Evolutionary conservation across 2,113 vertebrate species (phyloP).

Genomic region (Neomonachus schauinslandi): DNA sequence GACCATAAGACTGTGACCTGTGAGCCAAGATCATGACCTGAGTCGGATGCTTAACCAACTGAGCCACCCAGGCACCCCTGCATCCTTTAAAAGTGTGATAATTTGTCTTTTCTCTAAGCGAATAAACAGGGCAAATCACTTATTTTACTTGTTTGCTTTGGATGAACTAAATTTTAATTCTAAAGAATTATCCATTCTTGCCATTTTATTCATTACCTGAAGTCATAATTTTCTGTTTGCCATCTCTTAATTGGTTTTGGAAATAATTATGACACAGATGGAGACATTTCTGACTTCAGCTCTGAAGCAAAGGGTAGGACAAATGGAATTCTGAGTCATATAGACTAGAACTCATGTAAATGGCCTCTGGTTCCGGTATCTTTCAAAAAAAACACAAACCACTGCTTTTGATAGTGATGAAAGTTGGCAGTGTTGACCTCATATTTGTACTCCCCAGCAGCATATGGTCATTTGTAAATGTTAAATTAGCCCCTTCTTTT

Average conservation of each 20-base stretch:
- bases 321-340: slow-evolving; percentile 70
- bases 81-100: background rate
- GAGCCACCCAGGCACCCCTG: background rate
- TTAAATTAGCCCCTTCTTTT: background rate
- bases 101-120: slow-evolving; percentile 31
- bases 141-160: slow-evolving; percentile 51
- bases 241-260: slow-evolving; percentile 71
- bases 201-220: slow-evolving; percentile 73
- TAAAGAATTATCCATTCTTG: slow-evolving; percentile 57
- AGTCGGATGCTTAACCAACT: background rate
- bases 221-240: slow-evolving; percentile 66
- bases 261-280: slow-evolving; percentile 68
- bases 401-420: slow-evolving; percentile 29
- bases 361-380: slow-evolving; percentile 14
- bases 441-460: background rate
- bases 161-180: slow-evolving; percentile 35
- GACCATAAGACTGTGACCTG: background rate
- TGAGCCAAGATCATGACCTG: background rate
- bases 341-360: slow-evolving; percentile 3
- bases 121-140: slow-evolving; percentile 46
- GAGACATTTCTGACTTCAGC: slow-evolving; percentile 64
- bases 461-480: slow-evolving; percentile 21
- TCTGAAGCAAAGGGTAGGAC: slow-evolving; percentile 58
- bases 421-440: slow-evolving; percentile 42
- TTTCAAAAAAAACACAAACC: slow-evolving; percentile 35